A percentile compares a stretch with the other conserved stretches of the same genome.
Conservation (phyloP, 2,797 vertebrate genomes). For the Neomorphus geoffroyi region DNA sequence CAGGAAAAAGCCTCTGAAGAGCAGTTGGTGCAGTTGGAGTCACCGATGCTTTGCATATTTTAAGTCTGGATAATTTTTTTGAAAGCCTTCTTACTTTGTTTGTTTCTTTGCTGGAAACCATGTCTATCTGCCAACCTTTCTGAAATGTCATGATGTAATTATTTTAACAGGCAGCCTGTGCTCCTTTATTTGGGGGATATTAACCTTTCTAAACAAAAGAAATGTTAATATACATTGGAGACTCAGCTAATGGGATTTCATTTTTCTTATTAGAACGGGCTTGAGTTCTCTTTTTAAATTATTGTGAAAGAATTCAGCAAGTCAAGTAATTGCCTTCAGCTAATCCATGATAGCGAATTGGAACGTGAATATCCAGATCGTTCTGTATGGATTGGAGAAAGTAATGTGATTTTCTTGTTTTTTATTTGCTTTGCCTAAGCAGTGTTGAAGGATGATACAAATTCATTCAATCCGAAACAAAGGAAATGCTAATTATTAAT, state of each 20-base stretch:
- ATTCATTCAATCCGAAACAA: slow-evolving; percentile 74
- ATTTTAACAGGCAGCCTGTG: slow-evolving; percentile 86
- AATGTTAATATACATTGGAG: slow-evolving; percentile 83
- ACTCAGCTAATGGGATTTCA: slow-evolving; percentile 89
- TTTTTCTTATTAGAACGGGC: slow-evolving; percentile 83
- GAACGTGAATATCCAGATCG: slow-evolving; percentile 77
- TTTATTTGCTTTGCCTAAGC: slow-evolving; percentile 79
- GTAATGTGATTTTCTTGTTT: slow-evolving; percentile 75
- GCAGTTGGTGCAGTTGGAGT: not conserved
- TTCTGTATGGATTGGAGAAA: slow-evolving; percentile 72
- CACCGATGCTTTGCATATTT: not conserved
- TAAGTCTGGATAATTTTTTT: slow-evolving; percentile 33
- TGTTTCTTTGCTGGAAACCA: slow-evolving; percentile 72
- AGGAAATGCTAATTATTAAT: slow-evolving; percentile 75
- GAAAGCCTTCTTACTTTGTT: slow-evolving; percentile 65
- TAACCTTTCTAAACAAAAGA: slow-evolving; percentile 86
- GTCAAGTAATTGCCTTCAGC: slow-evolving; percentile 83
- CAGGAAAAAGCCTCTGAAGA: not conserved
- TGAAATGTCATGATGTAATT: slow-evolving; percentile 86
- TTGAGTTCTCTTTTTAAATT: slow-evolving; percentile 73
- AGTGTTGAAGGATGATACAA: slow-evolving; percentile 73
- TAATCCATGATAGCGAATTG: slow-evolving; percentile 78
- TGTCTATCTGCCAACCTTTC: slow-evolving; percentile 80
- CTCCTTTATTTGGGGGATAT: slow-evolving; percentile 85
- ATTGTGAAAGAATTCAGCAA: slow-evolving; percentile 74